Evolutionary conservation across 2,888 invertebrate genomes (phyloP), one percentile per base, ranked within the genome.

Genomic region (Polydrusus tereticollis): DNA sequence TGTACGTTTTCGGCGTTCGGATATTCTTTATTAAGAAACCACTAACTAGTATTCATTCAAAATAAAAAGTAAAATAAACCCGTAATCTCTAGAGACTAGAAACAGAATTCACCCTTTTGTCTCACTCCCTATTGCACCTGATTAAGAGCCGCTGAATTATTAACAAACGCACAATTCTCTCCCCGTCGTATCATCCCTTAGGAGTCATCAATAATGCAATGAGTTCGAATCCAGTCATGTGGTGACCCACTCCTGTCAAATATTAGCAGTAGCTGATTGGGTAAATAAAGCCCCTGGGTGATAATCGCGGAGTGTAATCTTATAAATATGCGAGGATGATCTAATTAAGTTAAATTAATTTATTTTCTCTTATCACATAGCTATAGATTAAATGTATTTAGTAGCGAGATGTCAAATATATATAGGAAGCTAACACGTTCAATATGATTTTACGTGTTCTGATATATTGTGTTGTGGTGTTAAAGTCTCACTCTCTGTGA

Each of bases 181-280:
- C 69, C 55, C 14, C 52, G 36, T 45, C 68, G 18, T 55, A 55
- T 59, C 65, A 73, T 73, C 73, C 73, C 69, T 69, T 16, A 69
- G 73, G 73, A 69, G 50, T 69, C 73, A 73, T 73, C 62, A 73
- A 73, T 73, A 73, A 73, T 73, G 65, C 69, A 73, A 62, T 23
- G 66, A 69, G 52, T 69, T 60, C 52, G 69, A 47, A 70, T 62
- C 50, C 66, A 60, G 73, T 69, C 65, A 65, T 72, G 69, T 66
- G 71, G 65, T 74, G 74, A 71, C 74, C 74, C 71, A 74, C 64
- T 74, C 62, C 71, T 68, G 74, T 71, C 74, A 74, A 74, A 74
- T 74, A 74, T 74, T 74, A 74, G 74, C 74, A 58, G 69, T 74
- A 69, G 74, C 47, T 74, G 71, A 74, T 72, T 74, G 43, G 63